Evolutionary conservation across 1,140 invertebrate genomes (phyloP), one percentile per base, ranked within the genome.

Genomic region (Cydia strobilella): DNA sequence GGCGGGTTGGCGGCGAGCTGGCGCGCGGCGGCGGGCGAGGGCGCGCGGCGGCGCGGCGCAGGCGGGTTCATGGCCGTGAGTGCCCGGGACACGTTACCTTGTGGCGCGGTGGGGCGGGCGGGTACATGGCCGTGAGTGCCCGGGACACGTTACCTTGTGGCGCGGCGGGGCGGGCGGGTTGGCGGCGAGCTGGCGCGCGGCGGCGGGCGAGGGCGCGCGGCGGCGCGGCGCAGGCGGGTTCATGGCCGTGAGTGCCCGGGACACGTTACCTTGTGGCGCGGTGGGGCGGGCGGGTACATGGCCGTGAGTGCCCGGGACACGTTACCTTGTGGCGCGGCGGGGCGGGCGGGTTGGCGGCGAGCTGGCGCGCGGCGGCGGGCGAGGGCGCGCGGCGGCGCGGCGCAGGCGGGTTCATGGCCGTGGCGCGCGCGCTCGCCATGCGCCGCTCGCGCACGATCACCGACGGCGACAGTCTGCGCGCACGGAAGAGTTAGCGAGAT

Each of bases 211-310:
- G 48, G 91, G 85, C 18, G 89, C 89, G 27, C 91, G 89, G 62
- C 91, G 87, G 3, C 94, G n/a, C n/a, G n/a, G n/a, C n/a, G n/a
- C n/a, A n/a, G n/a, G n/a, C n/a, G n/a, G 95, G 88, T 95, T 96
- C 95, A 96, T 96, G 63, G 95, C 85, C 80, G 95, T 94, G 0
- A n/a, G n/a, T n/a, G n/a, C n/a, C n/a, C n/a, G n/a, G n/a, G n/a
- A n/a, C n/a, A n/a, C n/a, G n/a, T n/a, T n/a, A n/a, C n/a, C n/a
- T n/a, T n/a, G n/a, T 90, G 94, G 51, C 94, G 84, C 84, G 93
- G 93, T 72, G 95, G 95, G 79, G 95, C 95, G 2, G 95, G 95
- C 74, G 95, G 95, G 88, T 95, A 96, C 95, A 96, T 96, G 63
- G 95, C 85, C 80, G 95, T 94, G n/a, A n/a, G n/a, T n/a, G n/a